Conservation (phyloP, 2,797 vertebrate species). For the Epinephelus malabaricus region DNA sequence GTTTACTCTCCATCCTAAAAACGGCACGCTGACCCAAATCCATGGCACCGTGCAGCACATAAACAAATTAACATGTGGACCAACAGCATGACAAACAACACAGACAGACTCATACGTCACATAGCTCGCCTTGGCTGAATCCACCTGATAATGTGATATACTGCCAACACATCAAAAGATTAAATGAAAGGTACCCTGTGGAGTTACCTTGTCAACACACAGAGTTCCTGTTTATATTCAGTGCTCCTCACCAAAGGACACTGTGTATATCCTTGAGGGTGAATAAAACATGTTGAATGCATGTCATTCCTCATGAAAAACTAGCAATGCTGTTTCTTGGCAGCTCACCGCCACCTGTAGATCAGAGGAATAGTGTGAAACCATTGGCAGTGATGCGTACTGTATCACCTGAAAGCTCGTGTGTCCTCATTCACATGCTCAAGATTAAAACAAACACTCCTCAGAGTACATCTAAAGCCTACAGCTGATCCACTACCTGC, state of each 20-base stretch:
- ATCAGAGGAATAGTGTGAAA: background rate
- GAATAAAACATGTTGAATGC: background rate
- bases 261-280: background rate
- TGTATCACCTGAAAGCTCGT: background rate
- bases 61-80: background rate
- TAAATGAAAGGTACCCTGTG: background rate
- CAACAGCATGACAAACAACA: background rate
- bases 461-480: background rate
- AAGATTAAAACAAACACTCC: background rate
- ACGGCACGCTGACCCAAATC: background rate
- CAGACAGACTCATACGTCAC: background rate
- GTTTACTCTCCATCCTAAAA: background rate
- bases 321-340: background rate
- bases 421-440: background rate
- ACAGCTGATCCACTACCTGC: background rate
- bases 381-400: background rate
- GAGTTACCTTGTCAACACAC: constrained; percentile 1
- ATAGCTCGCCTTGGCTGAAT: background rate
- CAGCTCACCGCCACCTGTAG: background rate
- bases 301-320: background rate
- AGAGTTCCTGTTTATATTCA: background rate
- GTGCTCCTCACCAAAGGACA: background rate
- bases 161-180: background rate
- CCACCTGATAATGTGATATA: background rate
- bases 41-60: background rate